Evolutionary conservation across 1,140 invertebrate genomes (phyloP).

Genomic region (Dolichoris vasculosae): DNA sequence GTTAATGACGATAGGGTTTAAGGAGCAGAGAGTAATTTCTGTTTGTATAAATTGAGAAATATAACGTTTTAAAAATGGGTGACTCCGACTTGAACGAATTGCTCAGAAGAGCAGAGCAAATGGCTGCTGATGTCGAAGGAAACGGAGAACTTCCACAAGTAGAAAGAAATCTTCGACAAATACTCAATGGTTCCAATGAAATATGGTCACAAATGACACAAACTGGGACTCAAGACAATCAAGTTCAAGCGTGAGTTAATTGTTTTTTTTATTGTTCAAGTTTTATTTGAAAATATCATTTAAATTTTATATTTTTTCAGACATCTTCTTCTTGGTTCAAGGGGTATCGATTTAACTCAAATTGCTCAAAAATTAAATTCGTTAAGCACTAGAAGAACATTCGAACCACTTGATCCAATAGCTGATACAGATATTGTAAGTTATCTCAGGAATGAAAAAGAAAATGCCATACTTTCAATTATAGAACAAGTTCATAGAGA

Average conservation of each 20-base stretch:
- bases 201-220: conserved; percentile 89
- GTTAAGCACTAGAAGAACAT: conserved; percentile 87
- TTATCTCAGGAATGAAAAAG: conserved; percentile 93
- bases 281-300: conserved; percentile 5
- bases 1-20: not conserved
- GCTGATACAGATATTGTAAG: conserved; percentile 91
- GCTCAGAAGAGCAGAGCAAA: conserved; percentile 91
- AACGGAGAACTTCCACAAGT: conserved; percentile 88
- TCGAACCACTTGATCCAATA: conserved; percentile 92
- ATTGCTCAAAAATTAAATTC: conserved; percentile 93
- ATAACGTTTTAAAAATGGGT: conserved; percentile 57
- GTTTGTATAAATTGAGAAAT: not conserved
- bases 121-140: conserved; percentile 91
- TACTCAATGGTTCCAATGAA: conserved; percentile 93
- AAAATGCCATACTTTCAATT: conserved; percentile 93
- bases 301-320: conserved; percentile 75
- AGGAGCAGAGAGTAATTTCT: not conserved
- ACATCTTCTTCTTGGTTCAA: conserved; percentile 92
- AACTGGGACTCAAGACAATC: conserved; percentile 89
- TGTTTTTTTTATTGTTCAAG: conserved; percentile 22
- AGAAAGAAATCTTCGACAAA: conserved; percentile 91
- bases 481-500: conserved; percentile 91
- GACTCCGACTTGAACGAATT: conserved; percentile 87
- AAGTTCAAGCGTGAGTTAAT: conserved; percentile 85
- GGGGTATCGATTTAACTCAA: conserved; percentile 94